Evolutionary conservation across 2,113 vertebrate genomes (phyloP), one percentile per base, ranked within the genome.

Genomic region (Rhabdomys dilectus): DNA sequence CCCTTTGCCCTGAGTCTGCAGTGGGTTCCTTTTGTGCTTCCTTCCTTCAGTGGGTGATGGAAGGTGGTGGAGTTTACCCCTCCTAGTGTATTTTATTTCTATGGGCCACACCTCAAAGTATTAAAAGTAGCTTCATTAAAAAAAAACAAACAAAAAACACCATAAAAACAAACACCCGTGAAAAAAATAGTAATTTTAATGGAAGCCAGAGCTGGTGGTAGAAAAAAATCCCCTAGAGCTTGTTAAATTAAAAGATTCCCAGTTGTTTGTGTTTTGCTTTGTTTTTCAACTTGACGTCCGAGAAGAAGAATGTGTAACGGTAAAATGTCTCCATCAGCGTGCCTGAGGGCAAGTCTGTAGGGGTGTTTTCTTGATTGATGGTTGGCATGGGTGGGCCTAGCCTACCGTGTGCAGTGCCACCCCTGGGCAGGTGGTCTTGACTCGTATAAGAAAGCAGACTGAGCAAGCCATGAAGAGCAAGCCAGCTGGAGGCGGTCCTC

Each of bases 71-170:
- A 72, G 97, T 88, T 92, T 97, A 97, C 96, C 93, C 42, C 92
- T 90, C 93, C 98, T 97, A 96, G 97, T 98, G 97, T 97, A 97
- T 98, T 98, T 97, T 98, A 98, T 97, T 98, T 96, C 97, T 97
- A 95, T 97, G 97, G 97, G 97, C 93, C 92, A 94, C 91, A 98
- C 98, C 89, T 94, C 97, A 95, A 97, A 97, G 93, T 97, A 98
- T 99, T 99, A 99, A 98, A 98, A 98, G 98, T 99, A 98, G 98
- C 98, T 98, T 98, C 98, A 98, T 98, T 29, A 29, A 64, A 64
- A 29, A 64, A 64, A 64, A 24, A 62, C 60, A 62, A 62, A 62
- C 15, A 58, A 58, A 58, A 51, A 53, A 80, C n/a, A 9, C 26
- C 22, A 9, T 84, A n/a, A 89, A n/a, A 78, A 70, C 82, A 88